These are phyloP conservation scores for Boloria euphrosyne DNA, from an alignment of 2,888 invertebrate genomes.

Conservation along the genomic window DNA sequence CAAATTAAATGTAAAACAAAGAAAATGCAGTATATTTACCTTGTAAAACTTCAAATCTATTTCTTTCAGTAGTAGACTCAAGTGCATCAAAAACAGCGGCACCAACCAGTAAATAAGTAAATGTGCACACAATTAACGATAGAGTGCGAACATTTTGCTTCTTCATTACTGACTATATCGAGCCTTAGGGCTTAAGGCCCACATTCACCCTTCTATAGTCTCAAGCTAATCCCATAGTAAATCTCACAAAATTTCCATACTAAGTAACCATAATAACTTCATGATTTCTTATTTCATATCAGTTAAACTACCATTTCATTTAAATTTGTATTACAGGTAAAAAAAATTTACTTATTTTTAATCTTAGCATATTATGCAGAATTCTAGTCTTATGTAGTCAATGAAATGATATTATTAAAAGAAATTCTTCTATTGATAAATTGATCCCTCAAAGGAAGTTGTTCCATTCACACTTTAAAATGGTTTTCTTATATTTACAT, in stretches of 20 bases:
- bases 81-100: constrained; percentile 99
- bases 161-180: constrained; percentile 91
- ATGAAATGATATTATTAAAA: constrained; percentile 48
- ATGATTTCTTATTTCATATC: constrained; percentile 4
- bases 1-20: no score
- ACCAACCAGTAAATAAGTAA: constrained; percentile 99
- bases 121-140: constrained; percentile 99
- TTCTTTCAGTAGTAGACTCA: constrained; percentile 97
- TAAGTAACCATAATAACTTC: constrained; percentile 61
- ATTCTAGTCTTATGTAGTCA: constrained; percentile 15
- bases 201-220: constrained; percentile 45
- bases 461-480: constrained; percentile 43
- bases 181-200: constrained; percentile 70
- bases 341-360: constrained; percentile 27
- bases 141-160: constrained; percentile 99
- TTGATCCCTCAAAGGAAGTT: constrained; percentile 72
- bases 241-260: constrained; percentile 33
- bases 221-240: constrained; percentile 34
- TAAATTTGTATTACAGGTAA: constrained; percentile 11
- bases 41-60: constrained; percentile 93
- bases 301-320: constrained; percentile 11
- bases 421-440: constrained; percentile 61
- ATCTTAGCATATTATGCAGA: constrained; percentile 21
- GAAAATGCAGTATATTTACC: constrained; percentile 71
- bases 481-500: constrained; percentile 44